Evolutionary conservation across 1,140 invertebrate genomes (phyloP).

Genomic region (Aphaenogaster floridana): DNA sequence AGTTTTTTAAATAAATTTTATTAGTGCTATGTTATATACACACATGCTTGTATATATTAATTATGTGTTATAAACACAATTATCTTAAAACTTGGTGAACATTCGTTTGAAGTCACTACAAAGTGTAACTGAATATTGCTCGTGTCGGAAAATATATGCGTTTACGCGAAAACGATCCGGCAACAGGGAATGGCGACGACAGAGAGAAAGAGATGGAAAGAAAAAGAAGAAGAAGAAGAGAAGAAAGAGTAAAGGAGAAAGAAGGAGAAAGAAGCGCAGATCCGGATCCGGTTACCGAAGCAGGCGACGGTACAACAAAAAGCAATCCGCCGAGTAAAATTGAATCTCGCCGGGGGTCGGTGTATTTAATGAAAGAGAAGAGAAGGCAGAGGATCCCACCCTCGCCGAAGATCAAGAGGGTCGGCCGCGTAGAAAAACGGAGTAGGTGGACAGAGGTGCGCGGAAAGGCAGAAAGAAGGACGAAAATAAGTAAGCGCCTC

Average conservation of each 20-base stretch:
- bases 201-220: conserved; percentile 15
- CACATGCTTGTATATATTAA: neutral
- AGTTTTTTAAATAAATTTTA: conserved; percentile 13
- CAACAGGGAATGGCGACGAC: conserved; percentile 49
- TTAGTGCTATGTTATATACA: neutral
- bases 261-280: conserved; percentile 69
- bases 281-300: conserved; percentile 81
- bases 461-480: conserved; percentile 50
- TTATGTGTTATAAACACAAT: neutral
- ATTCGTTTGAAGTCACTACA: neutral
- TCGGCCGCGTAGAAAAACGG: conserved; percentile 74
- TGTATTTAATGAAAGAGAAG: conserved; percentile 84
- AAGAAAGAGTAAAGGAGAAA: conserved; percentile 48
- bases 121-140: conserved; percentile 18
- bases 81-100: neutral
- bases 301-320: conserved; percentile 81
- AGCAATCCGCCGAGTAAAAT: conserved; percentile 85
- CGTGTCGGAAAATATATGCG: conserved; percentile 6
- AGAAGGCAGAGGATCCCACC: conserved; percentile 59
- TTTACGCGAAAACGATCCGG: conserved; percentile 33
- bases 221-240: conserved; percentile 63
- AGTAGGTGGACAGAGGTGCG: conserved; percentile 64
- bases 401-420: conserved; percentile 80
- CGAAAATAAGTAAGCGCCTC: conserved; percentile 70
- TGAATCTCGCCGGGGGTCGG: conserved; percentile 82